These are phyloP conservation scores for Hormaphis cornu DNA, from an alignment of 1,140 invertebrate genomes.

Conservation along the genomic window DNA sequence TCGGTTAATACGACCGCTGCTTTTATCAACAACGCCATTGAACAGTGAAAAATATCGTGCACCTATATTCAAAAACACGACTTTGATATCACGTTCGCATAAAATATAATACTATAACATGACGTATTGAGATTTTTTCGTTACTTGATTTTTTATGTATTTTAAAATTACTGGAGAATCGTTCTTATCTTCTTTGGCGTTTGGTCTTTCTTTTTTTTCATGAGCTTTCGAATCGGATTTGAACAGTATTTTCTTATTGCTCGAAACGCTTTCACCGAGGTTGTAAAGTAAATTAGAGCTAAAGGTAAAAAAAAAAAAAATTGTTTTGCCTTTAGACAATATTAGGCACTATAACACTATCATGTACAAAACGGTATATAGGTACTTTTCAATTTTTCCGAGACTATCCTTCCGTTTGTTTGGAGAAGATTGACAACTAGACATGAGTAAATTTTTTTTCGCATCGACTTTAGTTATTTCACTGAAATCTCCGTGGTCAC, in stretches of 20 bases:
- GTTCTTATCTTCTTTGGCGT: constrained; percentile 47
- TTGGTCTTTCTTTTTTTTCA: constrained; percentile 26
- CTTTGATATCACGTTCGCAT: too few relatives aligned
- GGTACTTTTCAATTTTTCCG: constrained; percentile 60
- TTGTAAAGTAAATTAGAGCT: constrained; percentile 22
- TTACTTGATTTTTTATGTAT: constrained; percentile 75
- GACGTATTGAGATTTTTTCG: constrained; percentile 33
- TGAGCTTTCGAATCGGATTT: constrained; percentile 16
- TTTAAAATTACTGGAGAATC: constrained; percentile 67
- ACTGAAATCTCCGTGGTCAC: constrained; percentile 39
- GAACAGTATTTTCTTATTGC: not conserved
- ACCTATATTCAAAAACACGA: constrained; percentile 45
- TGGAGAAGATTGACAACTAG: constrained; percentile 61
- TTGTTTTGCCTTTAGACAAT: too few relatives aligned
- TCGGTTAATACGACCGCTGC: constrained; percentile 81
- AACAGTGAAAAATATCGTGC: constrained; percentile 78
- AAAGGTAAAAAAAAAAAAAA: not conserved
- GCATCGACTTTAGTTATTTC: constrained; percentile 44
- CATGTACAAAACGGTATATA: too few relatives aligned
- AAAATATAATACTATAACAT: not conserved
- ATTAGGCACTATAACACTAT: too few relatives aligned
- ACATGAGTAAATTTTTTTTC: constrained; percentile 66
- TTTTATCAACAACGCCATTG: constrained; percentile 81
- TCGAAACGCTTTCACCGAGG: constrained; percentile 12
- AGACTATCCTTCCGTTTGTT: constrained; percentile 64